Conservation (phyloP, 2,113 vertebrate species). For the Pluvianellus socialis region DNA sequence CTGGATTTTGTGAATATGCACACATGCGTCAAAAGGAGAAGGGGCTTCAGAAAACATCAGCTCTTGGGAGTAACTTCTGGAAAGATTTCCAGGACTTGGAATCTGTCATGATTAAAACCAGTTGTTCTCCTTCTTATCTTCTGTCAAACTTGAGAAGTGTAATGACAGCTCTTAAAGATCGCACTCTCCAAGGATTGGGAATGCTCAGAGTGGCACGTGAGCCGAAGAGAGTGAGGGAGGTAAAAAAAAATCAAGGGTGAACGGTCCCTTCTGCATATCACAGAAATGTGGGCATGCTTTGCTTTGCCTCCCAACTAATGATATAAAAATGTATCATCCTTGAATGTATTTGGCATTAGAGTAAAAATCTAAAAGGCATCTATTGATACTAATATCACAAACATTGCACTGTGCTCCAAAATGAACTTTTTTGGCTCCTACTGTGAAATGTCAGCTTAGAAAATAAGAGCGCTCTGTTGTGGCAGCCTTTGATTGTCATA, state of each 20-base stretch:
- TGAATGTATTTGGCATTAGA: neutral
- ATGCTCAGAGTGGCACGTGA: conserved; percentile 54
- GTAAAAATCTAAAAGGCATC: neutral
- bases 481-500: conserved; percentile 11
- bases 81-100: conserved; percentile 57
- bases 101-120: conserved; percentile 60
- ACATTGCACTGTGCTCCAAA: neutral
- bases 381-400: neutral
- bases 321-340: neutral
- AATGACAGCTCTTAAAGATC: conserved; percentile 63
- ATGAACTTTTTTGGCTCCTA: neutral
- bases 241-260: neutral
- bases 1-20: neutral
- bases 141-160: conserved; percentile 60
- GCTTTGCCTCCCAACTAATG: neutral
- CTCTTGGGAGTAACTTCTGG: conserved; percentile 38
- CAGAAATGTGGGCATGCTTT: neutral
- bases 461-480: neutral
- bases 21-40: neutral
- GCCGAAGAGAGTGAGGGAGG: conserved; percentile 17
- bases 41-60: neutral
- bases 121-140: conserved; percentile 58
- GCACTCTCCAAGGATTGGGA: conserved; percentile 40
- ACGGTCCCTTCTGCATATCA: neutral
- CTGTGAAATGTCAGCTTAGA: neutral